phyloP scores from a whole-genome alignment of 2,797 vertebrate species.

The Myotis pilosus region DNA sequence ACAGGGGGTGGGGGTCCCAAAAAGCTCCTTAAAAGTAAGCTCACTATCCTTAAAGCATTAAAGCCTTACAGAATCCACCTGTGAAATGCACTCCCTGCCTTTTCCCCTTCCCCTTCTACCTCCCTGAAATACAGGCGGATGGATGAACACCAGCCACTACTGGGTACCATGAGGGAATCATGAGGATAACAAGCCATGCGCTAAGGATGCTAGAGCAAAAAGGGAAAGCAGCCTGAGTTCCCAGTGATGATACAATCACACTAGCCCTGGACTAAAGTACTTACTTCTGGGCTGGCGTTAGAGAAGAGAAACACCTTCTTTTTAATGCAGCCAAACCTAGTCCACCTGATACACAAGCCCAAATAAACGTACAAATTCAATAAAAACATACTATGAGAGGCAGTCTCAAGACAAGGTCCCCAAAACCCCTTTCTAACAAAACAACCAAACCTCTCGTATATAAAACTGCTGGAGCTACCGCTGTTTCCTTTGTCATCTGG shows the following conservation, averaged over 20 bases:
- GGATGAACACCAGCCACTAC: not conserved
- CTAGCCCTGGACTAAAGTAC: not conserved
- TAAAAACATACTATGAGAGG: not conserved
- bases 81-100: not conserved
- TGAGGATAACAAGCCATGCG: not conserved
- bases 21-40: not conserved
- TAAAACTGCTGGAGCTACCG: not conserved
- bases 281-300: too few species aligned
- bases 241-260: not conserved
- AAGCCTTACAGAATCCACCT: not conserved
- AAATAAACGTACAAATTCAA: not conserved
- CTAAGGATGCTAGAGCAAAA: not conserved
- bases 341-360: not conserved
- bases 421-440: not conserved
- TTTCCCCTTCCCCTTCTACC: not conserved
- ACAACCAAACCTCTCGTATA: not conserved
- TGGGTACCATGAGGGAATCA: not conserved
- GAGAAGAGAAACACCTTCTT: not conserved
- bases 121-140: not conserved
- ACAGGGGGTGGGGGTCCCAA: too few species aligned
- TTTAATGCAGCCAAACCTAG: not conserved
- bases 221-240: not conserved
- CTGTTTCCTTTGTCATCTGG: accelerated
- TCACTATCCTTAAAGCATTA: not conserved
- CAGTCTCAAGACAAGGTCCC: not conserved